Evolutionary conservation across 2,888 invertebrate genomes (phyloP), one percentile per base, ranked within the genome.

Genomic region (Ophion ventricosus): DNA sequence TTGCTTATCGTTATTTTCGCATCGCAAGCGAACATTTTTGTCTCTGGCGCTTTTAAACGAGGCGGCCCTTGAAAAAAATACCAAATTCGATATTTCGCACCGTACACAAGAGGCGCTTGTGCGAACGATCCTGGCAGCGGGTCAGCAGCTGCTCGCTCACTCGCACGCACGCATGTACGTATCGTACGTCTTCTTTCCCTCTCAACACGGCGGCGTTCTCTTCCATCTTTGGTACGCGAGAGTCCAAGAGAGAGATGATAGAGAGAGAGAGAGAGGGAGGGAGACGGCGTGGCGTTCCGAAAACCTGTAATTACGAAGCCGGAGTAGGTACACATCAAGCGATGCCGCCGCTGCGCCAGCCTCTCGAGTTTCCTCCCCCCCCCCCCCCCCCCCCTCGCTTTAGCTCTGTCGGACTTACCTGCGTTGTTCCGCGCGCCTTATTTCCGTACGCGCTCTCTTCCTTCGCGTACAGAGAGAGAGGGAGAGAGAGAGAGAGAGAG

Each of bases 261-360:
- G 81, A 67, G 73, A 82, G 29, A 35, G 72, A 63, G 74, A 76
- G 67, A 67, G 56, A 43, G 49, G 35, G 80, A 82, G 73, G 67
- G 67, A 64, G 79, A 79, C 88, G 88, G 89, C 89, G 87, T 90
- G 91, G 91, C 91, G 89, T 90, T 89, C 90, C 89, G 88, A 93
- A 92, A 92, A 92, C 92, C 92, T 92, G 92, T 92, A 92, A 92
- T 92, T 92, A 92, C 92, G 92, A 91, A 91, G 91, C 92, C 92
- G 91, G 90, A 91, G 92, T 91, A 92, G 43, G 43, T 43, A 43
- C 43, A 14, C 92, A 92, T 92, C 92, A 92, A 92, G 92, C 92
- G 92, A 88, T 92, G 92, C 92, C 92, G 92, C 91, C 92, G 89
- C 86, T 85, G 88, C 85, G 79, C 86, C 84, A 84, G 80, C 80